Evolutionary conservation across 2,797 vertebrate genomes (phyloP).

Genomic region (Etheostoma nigrum): DNA sequence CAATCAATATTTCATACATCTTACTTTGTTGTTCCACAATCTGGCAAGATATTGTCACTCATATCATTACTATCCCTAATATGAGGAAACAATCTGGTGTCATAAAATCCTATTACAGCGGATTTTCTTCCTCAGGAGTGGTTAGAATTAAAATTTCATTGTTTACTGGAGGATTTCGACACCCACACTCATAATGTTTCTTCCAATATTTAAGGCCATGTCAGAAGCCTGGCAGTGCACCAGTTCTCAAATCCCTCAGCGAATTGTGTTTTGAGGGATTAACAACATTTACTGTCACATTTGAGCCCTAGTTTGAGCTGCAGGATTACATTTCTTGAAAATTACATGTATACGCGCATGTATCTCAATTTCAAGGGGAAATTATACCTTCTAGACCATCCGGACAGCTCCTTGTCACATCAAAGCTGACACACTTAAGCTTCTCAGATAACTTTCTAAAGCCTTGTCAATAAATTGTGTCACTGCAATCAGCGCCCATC

Average conservation of each 20-base stretch:
- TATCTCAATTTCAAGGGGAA: conserved; percentile 67
- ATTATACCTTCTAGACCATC: conserved; percentile 51
- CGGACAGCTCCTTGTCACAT: conserved; percentile 68
- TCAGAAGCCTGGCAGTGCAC: conserved; percentile 75
- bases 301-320: conserved; percentile 68
- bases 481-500: conserved; percentile 52
- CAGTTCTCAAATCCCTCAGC: conserved; percentile 70
- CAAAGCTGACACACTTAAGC: conserved; percentile 77
- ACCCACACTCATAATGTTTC: conserved; percentile 69
- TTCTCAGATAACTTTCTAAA: conserved; percentile 70
- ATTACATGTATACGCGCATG: conserved; percentile 55
- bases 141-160: conserved; percentile 82
- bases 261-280: conserved; percentile 79
- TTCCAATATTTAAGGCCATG: conserved; percentile 79
- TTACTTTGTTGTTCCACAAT: conserved; percentile 77
- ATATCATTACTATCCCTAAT: conserved; percentile 79
- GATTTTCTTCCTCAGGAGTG: conserved; percentile 76
- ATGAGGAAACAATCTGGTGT: conserved; percentile 82
- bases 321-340: conserved; percentile 66
- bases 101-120: conserved; percentile 80
- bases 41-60: conserved; percentile 79
- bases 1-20: conserved; percentile 83
- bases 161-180: conserved; percentile 76
- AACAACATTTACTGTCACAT: conserved; percentile 80
- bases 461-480: conserved; percentile 71